Conservation (phyloP, 1,140 invertebrate genomes). For the Drosophila kurseongensis region DNA sequence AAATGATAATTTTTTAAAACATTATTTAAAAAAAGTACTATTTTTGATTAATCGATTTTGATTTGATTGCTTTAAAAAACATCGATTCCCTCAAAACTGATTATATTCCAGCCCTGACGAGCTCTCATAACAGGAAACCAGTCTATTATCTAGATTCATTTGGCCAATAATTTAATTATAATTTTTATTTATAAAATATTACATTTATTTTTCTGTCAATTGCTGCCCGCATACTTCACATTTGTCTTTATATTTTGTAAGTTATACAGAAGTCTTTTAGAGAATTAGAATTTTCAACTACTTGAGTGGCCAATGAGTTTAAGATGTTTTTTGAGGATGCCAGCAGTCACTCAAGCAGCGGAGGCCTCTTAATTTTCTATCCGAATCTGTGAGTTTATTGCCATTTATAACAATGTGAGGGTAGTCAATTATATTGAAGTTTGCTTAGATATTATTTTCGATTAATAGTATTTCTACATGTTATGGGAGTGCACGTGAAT, state of each 20-base stretch:
- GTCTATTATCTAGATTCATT: background rate
- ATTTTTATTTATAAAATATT: slow-evolving; percentile 10
- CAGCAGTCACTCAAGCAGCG: slow-evolving; percentile 34
- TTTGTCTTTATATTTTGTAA: slow-evolving; percentile 14
- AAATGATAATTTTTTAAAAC: too few relatives aligned
- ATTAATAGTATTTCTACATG: slow-evolving; percentile 38
- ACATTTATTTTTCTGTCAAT: slow-evolving; percentile 48
- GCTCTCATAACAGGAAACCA: too few relatives aligned
- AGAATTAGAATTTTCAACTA: slow-evolving; percentile 9
- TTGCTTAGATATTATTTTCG: slow-evolving; percentile 7
- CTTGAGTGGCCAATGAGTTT: slow-evolving; percentile 33
- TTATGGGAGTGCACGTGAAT: slow-evolving; percentile 3
- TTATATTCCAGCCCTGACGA: background rate
- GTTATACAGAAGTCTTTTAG: slow-evolving; percentile 6
- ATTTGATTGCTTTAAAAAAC: too few relatives aligned
- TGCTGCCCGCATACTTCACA: slow-evolving; percentile 10
- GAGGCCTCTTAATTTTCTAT: background rate
- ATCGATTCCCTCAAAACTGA: too few relatives aligned
- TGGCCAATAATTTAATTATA: too few relatives aligned
- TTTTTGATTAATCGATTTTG: too few relatives aligned
- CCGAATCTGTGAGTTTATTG: slow-evolving; percentile 5
- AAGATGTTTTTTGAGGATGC: slow-evolving; percentile 56
- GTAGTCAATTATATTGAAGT: slow-evolving; percentile 19
- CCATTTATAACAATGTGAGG: slow-evolving; percentile 25
- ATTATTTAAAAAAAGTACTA: too few relatives aligned